These are phyloP conservation scores for Thyatira batis DNA, from an alignment of 2,888 invertebrate species.

Conservation along the genomic window DNA sequence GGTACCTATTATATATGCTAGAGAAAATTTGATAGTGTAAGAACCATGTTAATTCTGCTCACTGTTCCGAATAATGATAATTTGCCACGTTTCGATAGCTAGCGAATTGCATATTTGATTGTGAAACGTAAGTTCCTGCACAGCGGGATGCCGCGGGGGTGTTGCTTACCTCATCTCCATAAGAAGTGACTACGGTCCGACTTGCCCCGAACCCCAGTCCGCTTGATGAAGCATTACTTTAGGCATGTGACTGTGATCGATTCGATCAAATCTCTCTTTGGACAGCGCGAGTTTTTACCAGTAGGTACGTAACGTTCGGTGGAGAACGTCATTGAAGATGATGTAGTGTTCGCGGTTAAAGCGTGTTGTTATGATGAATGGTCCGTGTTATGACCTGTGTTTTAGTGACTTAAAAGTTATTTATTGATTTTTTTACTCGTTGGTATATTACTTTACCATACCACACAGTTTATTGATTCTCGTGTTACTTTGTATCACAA, in stretches of 20 bases:
- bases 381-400: constrained; percentile 53
- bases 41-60: background rate
- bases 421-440: constrained; percentile 39
- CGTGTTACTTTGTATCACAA: too few relatives aligned
- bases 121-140: constrained; percentile 50
- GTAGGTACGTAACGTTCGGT: constrained; percentile 20
- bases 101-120: constrained; percentile 56
- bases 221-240: constrained; percentile 71
- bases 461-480: too few relatives aligned
- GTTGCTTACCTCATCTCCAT: constrained; percentile 60
- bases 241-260: constrained; percentile 78
- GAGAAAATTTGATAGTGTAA: too few relatives aligned
- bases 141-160: constrained; percentile 58
- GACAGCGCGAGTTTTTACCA: constrained; percentile 68
- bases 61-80: background rate
- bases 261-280: constrained; percentile 69
- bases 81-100: constrained; percentile 32
- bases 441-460: constrained; percentile 28
- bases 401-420: constrained; percentile 49
- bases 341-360: constrained; percentile 63
- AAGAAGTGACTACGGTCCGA: constrained; percentile 41
- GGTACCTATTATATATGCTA: too few relatives aligned
- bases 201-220: constrained; percentile 35
- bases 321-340: constrained; percentile 50
- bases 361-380: constrained; percentile 64